Evolutionary conservation across 2,797 vertebrate species (phyloP).

Genomic region (Arnoldichthys spilopterus): DNA sequence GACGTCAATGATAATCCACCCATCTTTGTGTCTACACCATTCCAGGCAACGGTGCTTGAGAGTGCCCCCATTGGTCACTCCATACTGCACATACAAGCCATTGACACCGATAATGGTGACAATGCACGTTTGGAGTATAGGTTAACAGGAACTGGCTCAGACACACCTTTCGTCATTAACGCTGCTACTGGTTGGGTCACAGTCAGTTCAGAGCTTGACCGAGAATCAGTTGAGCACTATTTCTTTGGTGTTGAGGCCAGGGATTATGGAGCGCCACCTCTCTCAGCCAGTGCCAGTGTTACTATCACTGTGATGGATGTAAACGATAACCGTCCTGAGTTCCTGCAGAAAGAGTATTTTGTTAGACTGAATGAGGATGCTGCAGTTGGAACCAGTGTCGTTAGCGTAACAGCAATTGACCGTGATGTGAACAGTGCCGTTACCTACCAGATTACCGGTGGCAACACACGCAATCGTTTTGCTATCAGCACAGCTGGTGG

Average conservation of each 20-base stretch:
- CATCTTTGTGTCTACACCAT: constrained; percentile 97
- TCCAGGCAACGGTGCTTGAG: constrained; percentile 94
- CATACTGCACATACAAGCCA: constrained; percentile 96
- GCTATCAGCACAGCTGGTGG: constrained; percentile 94
- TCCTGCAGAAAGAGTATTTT: constrained; percentile 93
- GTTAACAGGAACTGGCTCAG: constrained; percentile 84
- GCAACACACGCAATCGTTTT: constrained; percentile 96
- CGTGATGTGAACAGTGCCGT: constrained; percentile 96
- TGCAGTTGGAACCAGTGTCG: constrained; percentile 90
- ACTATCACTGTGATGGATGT: constrained; percentile 97
- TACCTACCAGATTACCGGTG: constrained; percentile 96
- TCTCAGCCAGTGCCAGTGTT: constrained; percentile 93
- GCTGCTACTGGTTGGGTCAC: constrained; percentile 96
- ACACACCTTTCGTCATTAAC: constrained; percentile 94
- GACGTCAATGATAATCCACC: constrained; percentile 97
- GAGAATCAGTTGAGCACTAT: constrained; percentile 93
- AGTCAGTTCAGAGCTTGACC: constrained; percentile 89
- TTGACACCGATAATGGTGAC: constrained; percentile 94
- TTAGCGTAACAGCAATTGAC: constrained; percentile 91
- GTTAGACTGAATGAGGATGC: constrained; percentile 95
- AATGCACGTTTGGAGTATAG: constrained; percentile 94
- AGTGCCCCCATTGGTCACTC: constrained; percentile 93
- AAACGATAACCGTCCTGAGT: constrained; percentile 96
- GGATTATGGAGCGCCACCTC: constrained; percentile 90
- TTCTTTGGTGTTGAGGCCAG: constrained; percentile 94